Conservation (phyloP, 2,797 vertebrate species). For the Sebastolobus alascanus region DNA sequence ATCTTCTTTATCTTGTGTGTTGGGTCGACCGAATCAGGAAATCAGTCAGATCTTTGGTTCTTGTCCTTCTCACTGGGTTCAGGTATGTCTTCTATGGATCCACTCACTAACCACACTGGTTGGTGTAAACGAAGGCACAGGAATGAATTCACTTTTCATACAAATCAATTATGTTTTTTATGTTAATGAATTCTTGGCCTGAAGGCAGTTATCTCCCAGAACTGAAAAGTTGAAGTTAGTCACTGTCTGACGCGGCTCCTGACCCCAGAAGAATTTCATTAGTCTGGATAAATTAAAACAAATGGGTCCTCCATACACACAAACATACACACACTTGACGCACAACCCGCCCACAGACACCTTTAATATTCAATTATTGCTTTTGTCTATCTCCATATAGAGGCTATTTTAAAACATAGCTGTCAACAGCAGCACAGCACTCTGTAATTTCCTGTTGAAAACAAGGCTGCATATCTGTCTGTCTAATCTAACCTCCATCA, state of each 20-base stretch:
- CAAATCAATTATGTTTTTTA: slow-evolving; percentile 25
- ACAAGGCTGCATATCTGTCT: slow-evolving; percentile 15
- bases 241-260: not conserved
- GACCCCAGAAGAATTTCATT: not conserved
- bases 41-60: not conserved
- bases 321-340: not conserved
- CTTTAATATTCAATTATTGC: slow-evolving; percentile 26
- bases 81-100: not conserved
- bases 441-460: slow-evolving; percentile 53
- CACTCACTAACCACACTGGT: too few species aligned
- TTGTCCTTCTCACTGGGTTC: not conserved
- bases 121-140: not conserved
- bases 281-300: slow-evolving; percentile 18
- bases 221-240: slow-evolving; percentile 1
- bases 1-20: not conserved
- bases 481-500: slow-evolving; percentile 40
- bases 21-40: not conserved
- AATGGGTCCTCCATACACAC: not conserved
- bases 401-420: not conserved
- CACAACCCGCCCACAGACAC: not conserved
- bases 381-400: not conserved
- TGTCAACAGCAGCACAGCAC: not conserved
- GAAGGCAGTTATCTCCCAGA: slow-evolving; percentile 1
- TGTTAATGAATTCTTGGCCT: slow-evolving; percentile 4
- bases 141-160: slow-evolving; percentile 11